phyloP scores from a whole-genome alignment of 2,113 vertebrate species.

The Deroptyus accipitrinus region DNA sequence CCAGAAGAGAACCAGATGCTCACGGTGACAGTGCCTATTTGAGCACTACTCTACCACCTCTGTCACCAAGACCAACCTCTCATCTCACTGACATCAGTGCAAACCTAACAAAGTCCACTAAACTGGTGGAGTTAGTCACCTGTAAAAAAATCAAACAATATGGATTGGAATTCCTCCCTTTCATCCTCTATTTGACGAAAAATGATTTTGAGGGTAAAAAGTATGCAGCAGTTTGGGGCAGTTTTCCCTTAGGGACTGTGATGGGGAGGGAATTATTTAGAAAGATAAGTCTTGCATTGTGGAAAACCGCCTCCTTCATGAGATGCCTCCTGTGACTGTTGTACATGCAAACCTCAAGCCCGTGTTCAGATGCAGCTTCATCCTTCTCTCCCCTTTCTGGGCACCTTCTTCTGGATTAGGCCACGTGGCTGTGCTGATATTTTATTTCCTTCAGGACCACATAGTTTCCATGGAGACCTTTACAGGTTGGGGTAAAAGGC shows the following conservation, averaged over 20 bases:
- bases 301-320: neutral
- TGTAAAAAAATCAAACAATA: neutral
- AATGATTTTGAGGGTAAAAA: rapidly evolving
- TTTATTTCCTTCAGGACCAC: neutral
- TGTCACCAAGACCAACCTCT: neutral
- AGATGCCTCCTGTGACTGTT: neutral
- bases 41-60: neutral
- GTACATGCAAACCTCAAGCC: neutral
- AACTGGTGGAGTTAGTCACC: neutral
- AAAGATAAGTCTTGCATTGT: neutral
- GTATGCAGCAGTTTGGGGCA: rapidly evolving
- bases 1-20: neutral
- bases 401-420: neutral
- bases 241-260: neutral
- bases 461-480: neutral
- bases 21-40: neutral
- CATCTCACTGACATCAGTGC: neutral
- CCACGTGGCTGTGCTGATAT: rapidly evolving
- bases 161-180: neutral
- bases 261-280: neutral
- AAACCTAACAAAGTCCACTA: neutral
- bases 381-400: neutral
- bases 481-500: neutral
- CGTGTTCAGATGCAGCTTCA: neutral
- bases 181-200: neutral